Conservation (phyloP, 2,113 vertebrate genomes). For the Pandion haliaetus region DNA sequence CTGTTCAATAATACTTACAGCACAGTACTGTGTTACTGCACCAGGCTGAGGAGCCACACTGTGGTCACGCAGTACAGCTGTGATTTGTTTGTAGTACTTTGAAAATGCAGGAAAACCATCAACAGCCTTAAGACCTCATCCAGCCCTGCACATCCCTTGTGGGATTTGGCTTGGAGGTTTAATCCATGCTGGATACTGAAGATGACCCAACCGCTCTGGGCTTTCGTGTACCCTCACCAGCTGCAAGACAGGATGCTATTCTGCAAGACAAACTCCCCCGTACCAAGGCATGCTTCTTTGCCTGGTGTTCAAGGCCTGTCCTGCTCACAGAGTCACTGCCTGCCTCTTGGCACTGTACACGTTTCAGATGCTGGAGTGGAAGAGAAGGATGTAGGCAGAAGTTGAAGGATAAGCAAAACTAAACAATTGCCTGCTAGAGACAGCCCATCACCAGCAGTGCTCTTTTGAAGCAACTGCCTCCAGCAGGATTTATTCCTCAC, state of each 20-base stretch:
- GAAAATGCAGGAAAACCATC: neutral
- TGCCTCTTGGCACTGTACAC: neutral
- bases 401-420: neutral
- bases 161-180: neutral
- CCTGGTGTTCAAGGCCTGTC: neutral
- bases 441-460: neutral
- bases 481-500: neutral
- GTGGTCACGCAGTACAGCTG: neutral
- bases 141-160: neutral
- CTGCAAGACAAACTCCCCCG: neutral
- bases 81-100: neutral
- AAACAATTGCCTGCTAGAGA: neutral
- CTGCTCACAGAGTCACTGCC: neutral
- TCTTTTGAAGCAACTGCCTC: neutral
- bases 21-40: neutral
- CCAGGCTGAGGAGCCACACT: neutral
- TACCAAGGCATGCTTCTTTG: accelerated
- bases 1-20: neutral
- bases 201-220: neutral
- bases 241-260: neutral
- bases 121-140: neutral
- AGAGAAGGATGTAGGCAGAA: neutral
- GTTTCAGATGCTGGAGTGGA: neutral
- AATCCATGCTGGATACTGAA: neutral
- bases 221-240: neutral